Evolutionary conservation across 2,113 vertebrate genomes (phyloP).

Genomic region (Tachycineta bicolor): DNA sequence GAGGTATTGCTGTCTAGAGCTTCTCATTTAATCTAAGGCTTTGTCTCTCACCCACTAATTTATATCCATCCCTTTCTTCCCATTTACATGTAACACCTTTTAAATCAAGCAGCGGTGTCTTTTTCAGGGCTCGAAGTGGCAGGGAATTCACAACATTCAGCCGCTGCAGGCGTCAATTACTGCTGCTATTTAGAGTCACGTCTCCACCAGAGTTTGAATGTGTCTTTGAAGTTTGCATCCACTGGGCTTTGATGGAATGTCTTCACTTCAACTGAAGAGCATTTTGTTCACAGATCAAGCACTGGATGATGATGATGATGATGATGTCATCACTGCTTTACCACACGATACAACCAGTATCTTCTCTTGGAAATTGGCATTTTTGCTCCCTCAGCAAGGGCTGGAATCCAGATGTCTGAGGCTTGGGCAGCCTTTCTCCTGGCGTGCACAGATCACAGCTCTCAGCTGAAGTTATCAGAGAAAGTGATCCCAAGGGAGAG

Average conservation of each 20-base stretch:
- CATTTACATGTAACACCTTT: neutral
- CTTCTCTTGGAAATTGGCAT: neutral
- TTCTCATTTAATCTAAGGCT: neutral
- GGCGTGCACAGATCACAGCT: neutral
- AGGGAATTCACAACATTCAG: neutral
- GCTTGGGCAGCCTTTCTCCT: neutral
- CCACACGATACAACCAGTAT: neutral
- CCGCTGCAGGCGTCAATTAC: slow-evolving; percentile 18
- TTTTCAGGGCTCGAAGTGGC: neutral
- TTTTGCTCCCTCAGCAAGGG: neutral
- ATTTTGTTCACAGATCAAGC: neutral
- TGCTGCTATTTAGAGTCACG: neutral
- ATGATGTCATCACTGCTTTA: neutral
- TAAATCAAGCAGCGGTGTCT: neutral
- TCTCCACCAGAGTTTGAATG: neutral
- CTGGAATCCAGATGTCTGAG: neutral
- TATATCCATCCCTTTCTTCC: slow-evolving; percentile 24
- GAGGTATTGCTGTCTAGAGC: neutral
- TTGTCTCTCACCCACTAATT: slow-evolving; percentile 3
- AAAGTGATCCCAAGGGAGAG: neutral
- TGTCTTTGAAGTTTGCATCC: neutral
- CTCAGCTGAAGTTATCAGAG: neutral
- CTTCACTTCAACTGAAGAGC: neutral
- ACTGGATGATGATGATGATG: neutral
- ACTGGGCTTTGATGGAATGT: neutral